Evolutionary conservation across 1,140 invertebrate genomes (phyloP).

Genomic region (Chelonus insularis): DNA sequence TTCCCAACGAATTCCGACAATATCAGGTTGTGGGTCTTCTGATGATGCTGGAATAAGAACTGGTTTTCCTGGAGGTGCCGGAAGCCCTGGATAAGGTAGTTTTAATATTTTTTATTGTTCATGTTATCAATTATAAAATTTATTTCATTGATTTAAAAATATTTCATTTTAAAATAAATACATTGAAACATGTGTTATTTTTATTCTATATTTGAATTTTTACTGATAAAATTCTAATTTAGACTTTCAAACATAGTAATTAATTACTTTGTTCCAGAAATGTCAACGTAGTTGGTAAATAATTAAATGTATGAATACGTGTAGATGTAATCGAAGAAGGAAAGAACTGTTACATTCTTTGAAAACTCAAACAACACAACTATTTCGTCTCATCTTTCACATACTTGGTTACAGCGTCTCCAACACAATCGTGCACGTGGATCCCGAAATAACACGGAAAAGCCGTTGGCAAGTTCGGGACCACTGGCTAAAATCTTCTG

Average conservation of each 20-base stretch:
- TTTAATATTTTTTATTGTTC: too few relatives aligned
- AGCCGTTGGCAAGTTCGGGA: conserved; percentile 46
- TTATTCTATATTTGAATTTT: too few relatives aligned
- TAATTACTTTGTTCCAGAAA: too few relatives aligned
- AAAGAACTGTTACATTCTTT: not conserved
- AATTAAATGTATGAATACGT: not conserved
- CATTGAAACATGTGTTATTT: too few relatives aligned
- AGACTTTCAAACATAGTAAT: too few relatives aligned
- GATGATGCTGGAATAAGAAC: conserved; percentile 66
- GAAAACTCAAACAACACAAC: not conserved
- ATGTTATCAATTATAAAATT: too few relatives aligned
- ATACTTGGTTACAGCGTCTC: conserved; percentile 30
- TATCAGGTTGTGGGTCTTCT: conserved; percentile 73
- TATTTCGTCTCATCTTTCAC: not conserved
- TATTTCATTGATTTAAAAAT: too few relatives aligned
- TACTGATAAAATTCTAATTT: too few relatives aligned
- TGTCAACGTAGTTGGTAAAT: not conserved
- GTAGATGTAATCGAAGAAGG: not conserved
- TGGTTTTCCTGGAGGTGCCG: conserved; percentile 76
- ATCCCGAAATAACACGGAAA: conserved; percentile 55
- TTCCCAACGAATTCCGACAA: conserved; percentile 86
- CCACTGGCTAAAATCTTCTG: conserved; percentile 34
- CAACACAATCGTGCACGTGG: conserved; percentile 50
- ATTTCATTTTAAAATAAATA: too few relatives aligned
- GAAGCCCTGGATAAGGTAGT: too few relatives aligned